Percentiles rank a stretch among this genome's conserved stretches.
Conservation (phyloP, 1,140 invertebrate genomes). For the Lepidostoma basale region DNA sequence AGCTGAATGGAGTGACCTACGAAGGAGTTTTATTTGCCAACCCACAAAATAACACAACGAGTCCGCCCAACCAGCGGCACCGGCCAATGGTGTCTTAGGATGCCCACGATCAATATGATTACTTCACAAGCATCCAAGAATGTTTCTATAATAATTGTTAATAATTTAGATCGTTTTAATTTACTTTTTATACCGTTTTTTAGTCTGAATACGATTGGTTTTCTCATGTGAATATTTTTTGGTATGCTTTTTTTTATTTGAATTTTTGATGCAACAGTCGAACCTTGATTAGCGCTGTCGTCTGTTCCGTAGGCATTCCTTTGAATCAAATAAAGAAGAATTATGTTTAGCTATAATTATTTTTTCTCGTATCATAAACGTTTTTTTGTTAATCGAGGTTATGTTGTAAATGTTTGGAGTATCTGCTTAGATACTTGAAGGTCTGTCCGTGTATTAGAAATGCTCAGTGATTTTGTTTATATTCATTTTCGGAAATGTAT, state of each 20-base stretch:
- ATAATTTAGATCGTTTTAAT: constrained; percentile 6
- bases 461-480: constrained; percentile 17
- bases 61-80: constrained; percentile 53
- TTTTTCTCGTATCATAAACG: no score
- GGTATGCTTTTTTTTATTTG: background rate
- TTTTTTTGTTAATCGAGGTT: no score
- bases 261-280: background rate
- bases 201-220: background rate
- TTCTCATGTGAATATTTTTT: background rate
- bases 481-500: constrained; percentile 20
- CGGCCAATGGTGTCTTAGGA: constrained; percentile 57
- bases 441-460: background rate
- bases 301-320: no score
- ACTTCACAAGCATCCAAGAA: background rate
- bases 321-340: no score
- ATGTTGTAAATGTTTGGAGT: no score
- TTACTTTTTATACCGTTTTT: background rate
- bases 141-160: background rate
- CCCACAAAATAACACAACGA: constrained; percentile 59
- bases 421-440: no score
- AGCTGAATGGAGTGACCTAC: constrained; percentile 92
- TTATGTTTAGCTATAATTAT: no score
- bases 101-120: background rate
- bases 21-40: constrained; percentile 84
- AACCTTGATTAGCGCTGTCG: no score